Evolutionary conservation across 2,888 invertebrate species (phyloP).

Genomic region (Dexiosoma caninum): DNA sequence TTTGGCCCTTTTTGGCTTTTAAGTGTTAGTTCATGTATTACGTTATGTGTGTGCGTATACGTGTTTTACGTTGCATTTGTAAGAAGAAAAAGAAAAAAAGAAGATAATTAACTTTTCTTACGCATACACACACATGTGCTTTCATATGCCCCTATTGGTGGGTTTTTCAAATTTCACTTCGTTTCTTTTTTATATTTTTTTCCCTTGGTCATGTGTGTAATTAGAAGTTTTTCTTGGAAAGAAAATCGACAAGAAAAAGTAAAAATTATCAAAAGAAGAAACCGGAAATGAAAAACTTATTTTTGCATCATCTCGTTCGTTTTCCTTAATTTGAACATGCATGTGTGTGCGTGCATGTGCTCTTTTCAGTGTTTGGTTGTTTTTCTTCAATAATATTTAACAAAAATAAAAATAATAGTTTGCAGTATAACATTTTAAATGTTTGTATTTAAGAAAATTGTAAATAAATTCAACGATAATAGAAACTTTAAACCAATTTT

Average conservation of each 20-base stretch:
- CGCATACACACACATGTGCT: constrained; percentile 8
- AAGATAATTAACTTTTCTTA: constrained; percentile 58
- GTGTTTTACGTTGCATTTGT: too few relatives aligned
- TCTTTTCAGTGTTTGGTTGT: background rate
- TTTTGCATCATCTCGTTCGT: background rate
- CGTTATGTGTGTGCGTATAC: background rate
- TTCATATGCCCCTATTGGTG: constrained; percentile 10
- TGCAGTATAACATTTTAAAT: background rate
- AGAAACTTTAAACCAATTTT: constrained; percentile 11
- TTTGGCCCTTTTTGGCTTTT: constrained; percentile 42
- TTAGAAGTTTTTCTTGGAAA: constrained; percentile 71
- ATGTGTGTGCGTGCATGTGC: background rate
- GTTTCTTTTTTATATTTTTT: background rate
- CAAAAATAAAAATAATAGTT: constrained; percentile 2
- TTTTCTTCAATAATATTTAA: background rate
- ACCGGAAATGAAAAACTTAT: constrained; percentile 59
- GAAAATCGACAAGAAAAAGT: constrained; percentile 58
- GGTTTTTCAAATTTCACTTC: constrained; percentile 4
- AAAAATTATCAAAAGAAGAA: background rate
- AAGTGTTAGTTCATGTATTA: constrained; percentile 9
- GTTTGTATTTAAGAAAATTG: background rate
- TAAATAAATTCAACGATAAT: constrained; percentile 22
- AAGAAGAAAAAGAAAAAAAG: background rate
- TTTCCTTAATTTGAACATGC: background rate
- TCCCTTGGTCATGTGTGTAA: constrained; percentile 73